Evolutionary conservation across 2,888 invertebrate species (phyloP).

Genomic region (Campoplex nolae): DNA sequence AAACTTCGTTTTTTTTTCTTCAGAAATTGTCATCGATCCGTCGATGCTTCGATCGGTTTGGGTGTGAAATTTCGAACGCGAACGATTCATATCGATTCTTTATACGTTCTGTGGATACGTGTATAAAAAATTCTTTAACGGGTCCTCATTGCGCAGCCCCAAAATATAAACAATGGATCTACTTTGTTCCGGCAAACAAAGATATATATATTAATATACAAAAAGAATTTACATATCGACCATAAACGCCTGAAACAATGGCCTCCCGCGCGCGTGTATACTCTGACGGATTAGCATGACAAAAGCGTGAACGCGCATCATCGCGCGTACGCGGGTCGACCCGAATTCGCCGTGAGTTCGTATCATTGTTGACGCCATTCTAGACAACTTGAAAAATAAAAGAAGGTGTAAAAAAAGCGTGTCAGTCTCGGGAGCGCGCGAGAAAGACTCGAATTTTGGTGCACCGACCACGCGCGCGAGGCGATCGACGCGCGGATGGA

Average conservation of each 20-base stretch:
- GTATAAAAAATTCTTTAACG: conserved; percentile 17
- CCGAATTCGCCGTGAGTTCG: conserved; percentile 52
- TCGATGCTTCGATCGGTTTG: not conserved
- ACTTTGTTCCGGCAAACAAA: conserved; percentile 40
- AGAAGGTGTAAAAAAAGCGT: conserved; percentile 35
- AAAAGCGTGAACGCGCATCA: conserved; percentile 57
- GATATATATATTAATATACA: not conserved
- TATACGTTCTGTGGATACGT: not conserved
- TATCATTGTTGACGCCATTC: conserved; percentile 40
- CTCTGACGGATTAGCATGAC: conserved; percentile 58
- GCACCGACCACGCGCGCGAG: conserved; percentile 29
- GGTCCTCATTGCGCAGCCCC: conserved; percentile 33
- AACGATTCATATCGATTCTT: not conserved
- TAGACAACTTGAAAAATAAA: conserved; percentile 35
- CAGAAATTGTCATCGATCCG: not conserved
- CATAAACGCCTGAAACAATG: conserved; percentile 56
- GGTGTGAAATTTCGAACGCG: not conserved
- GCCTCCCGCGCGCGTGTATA: conserved; percentile 19
- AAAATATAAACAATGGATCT: conserved; percentile 48
- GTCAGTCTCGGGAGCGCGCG: not conserved
- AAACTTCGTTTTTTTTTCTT: not conserved
- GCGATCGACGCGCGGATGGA: too few relatives aligned
- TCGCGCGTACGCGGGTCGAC: conserved; percentile 45
- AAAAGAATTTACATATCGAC: conserved; percentile 20
- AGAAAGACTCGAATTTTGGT: conserved; percentile 36